Conservation (phyloP, 2,888 invertebrate genomes). For the Drosophila mulleri region DNA sequence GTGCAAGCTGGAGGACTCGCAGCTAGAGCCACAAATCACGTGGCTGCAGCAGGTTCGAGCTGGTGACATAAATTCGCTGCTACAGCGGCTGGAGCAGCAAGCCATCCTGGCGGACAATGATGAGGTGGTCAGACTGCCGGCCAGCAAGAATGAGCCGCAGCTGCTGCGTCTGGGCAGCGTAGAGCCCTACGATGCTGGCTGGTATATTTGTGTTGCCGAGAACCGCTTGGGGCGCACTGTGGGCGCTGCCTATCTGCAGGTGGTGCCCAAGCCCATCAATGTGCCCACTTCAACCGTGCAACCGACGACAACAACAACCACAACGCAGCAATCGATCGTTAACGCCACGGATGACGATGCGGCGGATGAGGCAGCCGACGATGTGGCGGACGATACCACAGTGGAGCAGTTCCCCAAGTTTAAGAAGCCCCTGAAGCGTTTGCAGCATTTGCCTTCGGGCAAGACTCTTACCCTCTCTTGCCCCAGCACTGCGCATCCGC, state of each 20-base stretch:
- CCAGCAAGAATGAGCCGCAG: constrained; percentile 87
- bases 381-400: background rate
- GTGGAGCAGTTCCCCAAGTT: constrained; percentile 41
- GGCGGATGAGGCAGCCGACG: background rate
- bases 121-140: constrained; percentile 40
- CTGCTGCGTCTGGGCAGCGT: constrained; percentile 92
- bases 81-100: constrained; percentile 31
- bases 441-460: constrained; percentile 88
- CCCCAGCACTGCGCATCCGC: constrained; percentile 89
- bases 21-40: constrained; percentile 92
- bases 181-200: constrained; percentile 94
- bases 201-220: constrained; percentile 97
- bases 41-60: constrained; percentile 86
- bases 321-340: background rate
- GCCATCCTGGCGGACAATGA: background rate
- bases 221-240: constrained; percentile 93
- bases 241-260: constrained; percentile 92
- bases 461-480: constrained; percentile 88
- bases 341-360: constrained; percentile 13
- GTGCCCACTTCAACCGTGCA: background rate
- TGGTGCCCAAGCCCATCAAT: constrained; percentile 79
- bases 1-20: constrained; percentile 88
- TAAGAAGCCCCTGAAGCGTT: background rate
- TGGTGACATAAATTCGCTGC: constrained; percentile 37
- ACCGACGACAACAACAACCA: constrained; percentile 9